Base-by-base conservation (phyloP, 2,888 invertebrate species). In the Drosophila demipolita region DNA sequence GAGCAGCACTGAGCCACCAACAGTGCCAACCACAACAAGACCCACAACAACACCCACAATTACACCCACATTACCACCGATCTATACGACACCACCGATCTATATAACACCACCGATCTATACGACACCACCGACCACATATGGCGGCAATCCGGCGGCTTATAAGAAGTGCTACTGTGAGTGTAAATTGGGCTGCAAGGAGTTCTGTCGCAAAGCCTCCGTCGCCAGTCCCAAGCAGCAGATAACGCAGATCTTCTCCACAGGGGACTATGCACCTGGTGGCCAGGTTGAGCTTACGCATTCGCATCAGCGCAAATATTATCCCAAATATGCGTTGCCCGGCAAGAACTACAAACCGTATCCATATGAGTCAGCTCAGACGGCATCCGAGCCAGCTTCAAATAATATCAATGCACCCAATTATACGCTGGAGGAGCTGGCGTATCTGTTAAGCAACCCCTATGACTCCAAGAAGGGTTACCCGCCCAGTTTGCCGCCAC, bases 81-180 rank as follows among this genome's bases (percentile, higher is more conserved):
- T 48, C 29, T 32, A 17, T 8, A 61, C 57, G n/a, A 60, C 66
- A 7, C 52, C 58, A 6, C 15, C 35, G 0, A 26, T 33, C 53
- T n/a, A 15, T 11, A 58, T 53, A n/a, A 63, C 71, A 8, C 45
- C 64, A 3, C 12, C 29, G 0, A 36, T 33, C 53, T n/a, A 15
- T 11, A 58, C 57, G 20, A 66, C 71, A 8, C 45, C 64, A 3
- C 12, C 29, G 0, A 36, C 50, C 7, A 23, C 60, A 1, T 35
- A 79, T n/a, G 36, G 38, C 12, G 62, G 55, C 3, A 58, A 58
- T 2, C 58, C 64, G 0, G 33, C 75, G n/a, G 8, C 66, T 1
- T 91, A 78, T 55, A 83, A 84, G 49, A 91, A 90, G 60, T 91
- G 91, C 71, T 91, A 91, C 61, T 91, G 90, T 45, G 91, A 92